These are phyloP conservation scores for Gambusia affinis DNA, from an alignment of 2,113 vertebrate genomes.

Conservation along the genomic window DNA sequence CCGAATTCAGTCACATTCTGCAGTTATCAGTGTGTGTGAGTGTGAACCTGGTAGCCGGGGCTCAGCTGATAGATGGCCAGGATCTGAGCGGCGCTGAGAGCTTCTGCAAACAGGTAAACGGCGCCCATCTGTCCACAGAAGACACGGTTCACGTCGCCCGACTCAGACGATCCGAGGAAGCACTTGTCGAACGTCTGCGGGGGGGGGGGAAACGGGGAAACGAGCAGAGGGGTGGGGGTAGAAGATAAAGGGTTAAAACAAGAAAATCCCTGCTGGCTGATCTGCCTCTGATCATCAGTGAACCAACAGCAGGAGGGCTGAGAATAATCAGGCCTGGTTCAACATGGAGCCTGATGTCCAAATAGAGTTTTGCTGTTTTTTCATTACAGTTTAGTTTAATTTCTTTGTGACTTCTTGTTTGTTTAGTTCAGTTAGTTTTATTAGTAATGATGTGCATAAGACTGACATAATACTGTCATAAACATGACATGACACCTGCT, in stretches of 20 bases:
- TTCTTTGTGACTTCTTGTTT: too few species aligned
- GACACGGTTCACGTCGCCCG: conserved; percentile 93
- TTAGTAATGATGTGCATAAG: too few species aligned
- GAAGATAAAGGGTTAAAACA: conserved; percentile 5
- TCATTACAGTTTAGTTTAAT: too few species aligned
- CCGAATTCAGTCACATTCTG: background rate
- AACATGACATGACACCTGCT: too few species aligned
- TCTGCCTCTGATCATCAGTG: background rate
- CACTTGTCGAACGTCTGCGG: conserved; percentile 97
- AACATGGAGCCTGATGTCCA: conserved; percentile 11
- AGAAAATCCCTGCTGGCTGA: background rate
- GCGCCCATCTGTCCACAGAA: conserved; percentile 99
- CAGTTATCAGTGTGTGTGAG: background rate
- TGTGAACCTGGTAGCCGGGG: conserved; percentile 92
- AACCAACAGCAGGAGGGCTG: conserved; percentile 15
- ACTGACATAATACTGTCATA: too few species aligned
- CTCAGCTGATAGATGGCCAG: conserved; percentile 97
- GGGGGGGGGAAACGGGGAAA: conserved; percentile 3
- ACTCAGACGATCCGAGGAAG: conserved; percentile 97
- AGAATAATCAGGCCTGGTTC: conserved; percentile 18
- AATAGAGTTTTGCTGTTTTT: too few species aligned
- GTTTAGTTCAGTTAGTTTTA: too few species aligned
- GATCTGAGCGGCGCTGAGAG: conserved; percentile 96
- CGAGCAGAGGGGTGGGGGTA: background rate
- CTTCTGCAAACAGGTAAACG: conserved; percentile 95